phyloP scores from a whole-genome alignment of 2,797 vertebrate species.

The Ispidina lecontei region DNA sequence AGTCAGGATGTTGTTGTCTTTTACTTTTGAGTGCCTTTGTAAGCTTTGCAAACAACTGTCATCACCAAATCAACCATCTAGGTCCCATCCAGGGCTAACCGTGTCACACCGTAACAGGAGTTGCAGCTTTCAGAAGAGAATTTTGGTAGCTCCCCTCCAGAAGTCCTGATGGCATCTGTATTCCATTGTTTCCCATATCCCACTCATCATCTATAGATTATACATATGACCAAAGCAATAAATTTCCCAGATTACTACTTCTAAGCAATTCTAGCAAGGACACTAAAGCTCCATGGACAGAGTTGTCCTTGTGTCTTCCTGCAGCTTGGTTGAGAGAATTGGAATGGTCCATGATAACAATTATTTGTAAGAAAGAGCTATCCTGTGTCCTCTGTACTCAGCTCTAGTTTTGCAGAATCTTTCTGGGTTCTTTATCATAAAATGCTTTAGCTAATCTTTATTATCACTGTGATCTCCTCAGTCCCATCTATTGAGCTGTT shows the following conservation, averaged over 20 bases:
- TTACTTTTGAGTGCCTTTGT: neutral
- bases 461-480: neutral
- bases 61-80: neutral
- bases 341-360: neutral
- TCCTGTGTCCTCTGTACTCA: neutral
- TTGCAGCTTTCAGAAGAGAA: neutral
- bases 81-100: neutral
- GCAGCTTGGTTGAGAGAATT: neutral
- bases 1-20: neutral
- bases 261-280: neutral
- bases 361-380: neutral
- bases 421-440: neutral
- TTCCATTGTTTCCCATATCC: neutral
- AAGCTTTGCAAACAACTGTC: neutral
- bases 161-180: neutral
- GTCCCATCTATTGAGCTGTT: neutral
- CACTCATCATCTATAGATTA: neutral
- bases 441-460: neutral
- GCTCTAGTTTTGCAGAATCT: neutral
- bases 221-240: neutral
- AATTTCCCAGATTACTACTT: neutral
- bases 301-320: neutral
- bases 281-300: neutral
- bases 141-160: neutral
- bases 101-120: rapidly evolving